Conservation (phyloP, 2,797 vertebrate species). For the Gallinago nigripennis region DNA sequence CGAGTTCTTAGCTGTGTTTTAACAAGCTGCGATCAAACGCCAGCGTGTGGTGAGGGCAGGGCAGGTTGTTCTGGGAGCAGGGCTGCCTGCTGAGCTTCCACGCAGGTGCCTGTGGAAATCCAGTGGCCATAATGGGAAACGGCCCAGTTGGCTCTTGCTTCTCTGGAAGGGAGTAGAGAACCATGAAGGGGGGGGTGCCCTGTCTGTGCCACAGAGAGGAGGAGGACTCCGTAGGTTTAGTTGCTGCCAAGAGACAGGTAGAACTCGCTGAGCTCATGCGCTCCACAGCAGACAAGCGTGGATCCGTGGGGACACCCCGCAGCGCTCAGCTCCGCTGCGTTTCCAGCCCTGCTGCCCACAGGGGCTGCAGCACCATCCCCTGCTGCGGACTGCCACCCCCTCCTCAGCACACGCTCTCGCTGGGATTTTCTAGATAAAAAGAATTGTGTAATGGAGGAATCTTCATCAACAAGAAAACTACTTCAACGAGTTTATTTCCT, state of each 20-base stretch:
- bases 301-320: neutral
- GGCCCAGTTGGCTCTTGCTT: neutral
- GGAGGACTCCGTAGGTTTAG: neutral
- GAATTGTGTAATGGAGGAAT: neutral
- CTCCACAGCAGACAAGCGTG: neutral
- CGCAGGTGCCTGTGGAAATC: neutral
- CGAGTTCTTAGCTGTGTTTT: neutral
- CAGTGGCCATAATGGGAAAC: neutral
- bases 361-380: neutral
- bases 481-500: neutral
- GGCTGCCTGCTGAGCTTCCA: neutral
- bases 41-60: neutral
- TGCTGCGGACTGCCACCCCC: neutral
- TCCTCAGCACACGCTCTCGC: neutral
- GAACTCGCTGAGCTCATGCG: fast-evolving
- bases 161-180: neutral
- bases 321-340: fast-evolving
- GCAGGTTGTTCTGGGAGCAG: neutral
- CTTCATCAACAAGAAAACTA: neutral
- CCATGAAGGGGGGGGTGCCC: neutral
- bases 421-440: neutral
- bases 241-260: neutral
- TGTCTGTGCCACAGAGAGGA: neutral
- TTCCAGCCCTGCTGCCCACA: neutral
- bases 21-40: neutral